A percentile compares a stretch with the other conserved stretches of the same genome.
Evolutionary conservation across 2,797 vertebrate genomes (phyloP).

Genomic region (Peromyscus attwateri): DNA sequence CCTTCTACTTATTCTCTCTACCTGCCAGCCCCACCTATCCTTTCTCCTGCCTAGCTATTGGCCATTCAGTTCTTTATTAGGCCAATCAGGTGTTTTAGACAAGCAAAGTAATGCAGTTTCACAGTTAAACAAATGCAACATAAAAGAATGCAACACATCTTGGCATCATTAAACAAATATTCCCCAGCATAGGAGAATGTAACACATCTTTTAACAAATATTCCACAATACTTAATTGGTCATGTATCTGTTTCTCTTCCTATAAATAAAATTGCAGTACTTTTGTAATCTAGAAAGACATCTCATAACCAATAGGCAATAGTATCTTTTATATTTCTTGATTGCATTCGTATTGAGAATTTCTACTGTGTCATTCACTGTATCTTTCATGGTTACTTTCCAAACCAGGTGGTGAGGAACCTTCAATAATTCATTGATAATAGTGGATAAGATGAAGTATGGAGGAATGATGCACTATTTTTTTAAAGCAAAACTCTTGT

Average conservation of each 20-base stretch:
- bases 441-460: not conserved
- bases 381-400: not conserved
- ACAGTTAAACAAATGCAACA: too few species aligned
- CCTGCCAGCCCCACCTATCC: too few species aligned
- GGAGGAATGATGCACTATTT: not conserved
- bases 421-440: not conserved
- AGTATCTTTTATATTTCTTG: not conserved
- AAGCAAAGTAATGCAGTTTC: too few species aligned
- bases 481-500: not conserved
- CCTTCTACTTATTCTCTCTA: too few species aligned
- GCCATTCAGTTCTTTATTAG: too few species aligned
- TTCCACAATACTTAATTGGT: too few species aligned
- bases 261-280: not conserved
- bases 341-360: not conserved
- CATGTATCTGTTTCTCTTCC: not conserved
- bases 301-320: not conserved
- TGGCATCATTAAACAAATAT: too few species aligned
- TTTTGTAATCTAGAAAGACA: not conserved
- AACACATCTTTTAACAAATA: too few species aligned
- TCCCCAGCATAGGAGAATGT: too few species aligned
- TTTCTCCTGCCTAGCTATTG: too few species aligned
- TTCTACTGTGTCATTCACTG: not conserved
- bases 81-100: too few species aligned
- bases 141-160: too few species aligned
- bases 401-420: not conserved